phyloP scores from a whole-genome alignment of 2,888 invertebrate species.

The Macrostomum cliftonense region DNA sequence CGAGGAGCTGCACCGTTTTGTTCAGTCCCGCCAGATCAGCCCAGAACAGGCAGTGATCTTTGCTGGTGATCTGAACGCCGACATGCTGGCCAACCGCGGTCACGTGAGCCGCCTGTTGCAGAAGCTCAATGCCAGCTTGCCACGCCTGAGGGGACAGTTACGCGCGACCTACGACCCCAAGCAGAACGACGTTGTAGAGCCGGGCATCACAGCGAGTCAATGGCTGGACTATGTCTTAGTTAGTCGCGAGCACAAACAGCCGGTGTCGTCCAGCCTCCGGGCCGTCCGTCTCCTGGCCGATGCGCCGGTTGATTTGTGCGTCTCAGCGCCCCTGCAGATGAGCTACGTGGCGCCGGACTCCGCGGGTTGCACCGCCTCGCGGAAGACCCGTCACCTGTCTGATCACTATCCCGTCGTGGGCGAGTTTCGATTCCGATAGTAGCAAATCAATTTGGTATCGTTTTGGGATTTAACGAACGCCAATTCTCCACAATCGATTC shows the following conservation, averaged over 20 bases:
- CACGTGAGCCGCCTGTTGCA: not conserved
- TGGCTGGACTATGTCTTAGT: slow-evolving; percentile 12
- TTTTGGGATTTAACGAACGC: too few relatives aligned
- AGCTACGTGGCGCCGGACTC: not conserved
- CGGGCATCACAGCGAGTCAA: not conserved
- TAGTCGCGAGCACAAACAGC: not conserved
- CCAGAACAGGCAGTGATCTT: slow-evolving; percentile 7
- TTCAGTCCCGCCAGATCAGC: not conserved
- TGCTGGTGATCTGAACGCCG: slow-evolving; percentile 11
- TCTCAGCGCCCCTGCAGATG: not conserved
- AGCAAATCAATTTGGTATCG: too few relatives aligned
- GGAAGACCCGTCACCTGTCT: not conserved
- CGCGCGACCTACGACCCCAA: slow-evolving; percentile 7
- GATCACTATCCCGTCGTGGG: slow-evolving; percentile 2
- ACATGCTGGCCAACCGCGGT: slow-evolving; percentile 2
- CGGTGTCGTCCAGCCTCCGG: not conserved
- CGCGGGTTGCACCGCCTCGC: not conserved
- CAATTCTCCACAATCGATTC: too few relatives aligned
- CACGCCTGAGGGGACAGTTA: slow-evolving; percentile 4
- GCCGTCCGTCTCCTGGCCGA: not conserved
- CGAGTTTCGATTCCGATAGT: not conserved
- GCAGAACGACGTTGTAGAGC: slow-evolving; percentile 11
- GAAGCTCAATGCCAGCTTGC: slow-evolving; percentile 6
- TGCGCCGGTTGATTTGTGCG: not conserved
- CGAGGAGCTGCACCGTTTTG: slow-evolving; percentile 8